Percentiles rank a stretch among this genome's conserved stretches.
Conservation (phyloP, 2,888 invertebrate species). For the Eristalis arbustorum region DNA sequence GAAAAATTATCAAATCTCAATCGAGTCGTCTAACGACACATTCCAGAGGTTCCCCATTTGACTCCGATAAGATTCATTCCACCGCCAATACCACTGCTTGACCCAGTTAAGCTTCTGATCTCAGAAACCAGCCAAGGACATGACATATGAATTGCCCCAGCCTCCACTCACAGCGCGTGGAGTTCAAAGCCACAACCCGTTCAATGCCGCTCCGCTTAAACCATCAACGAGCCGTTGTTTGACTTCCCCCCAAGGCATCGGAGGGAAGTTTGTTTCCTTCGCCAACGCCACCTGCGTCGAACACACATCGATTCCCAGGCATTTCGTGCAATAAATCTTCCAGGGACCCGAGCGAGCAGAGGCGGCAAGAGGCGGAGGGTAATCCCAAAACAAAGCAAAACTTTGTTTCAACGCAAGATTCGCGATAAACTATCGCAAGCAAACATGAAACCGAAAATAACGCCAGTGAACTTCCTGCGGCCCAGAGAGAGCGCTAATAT, state of each 20-base stretch:
- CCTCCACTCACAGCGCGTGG: neutral
- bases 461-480: constrained; percentile 48
- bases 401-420: constrained; percentile 54
- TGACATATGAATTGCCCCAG: neutral
- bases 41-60: too few relatives aligned
- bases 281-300: neutral
- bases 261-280: neutral
- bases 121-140: neutral
- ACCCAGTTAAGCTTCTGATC: neutral
- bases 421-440: constrained; percentile 62
- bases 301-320: constrained; percentile 21
- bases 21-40: too few relatives aligned
- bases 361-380: too few relatives aligned
- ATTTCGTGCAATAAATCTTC: constrained; percentile 32
- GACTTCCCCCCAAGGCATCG: neutral
- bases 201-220: neutral
- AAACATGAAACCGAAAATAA: constrained; percentile 61
- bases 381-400: constrained; percentile 24
- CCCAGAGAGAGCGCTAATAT: constrained; percentile 42
- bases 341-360: neutral
- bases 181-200: neutral
- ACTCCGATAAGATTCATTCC: neutral
- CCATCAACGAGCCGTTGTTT: neutral
- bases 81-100: neutral
- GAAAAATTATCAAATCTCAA: too few relatives aligned